These are phyloP conservation scores for Babylonia areolata DNA, from an alignment of 1,140 invertebrate genomes.

Conservation along the genomic window DNA sequence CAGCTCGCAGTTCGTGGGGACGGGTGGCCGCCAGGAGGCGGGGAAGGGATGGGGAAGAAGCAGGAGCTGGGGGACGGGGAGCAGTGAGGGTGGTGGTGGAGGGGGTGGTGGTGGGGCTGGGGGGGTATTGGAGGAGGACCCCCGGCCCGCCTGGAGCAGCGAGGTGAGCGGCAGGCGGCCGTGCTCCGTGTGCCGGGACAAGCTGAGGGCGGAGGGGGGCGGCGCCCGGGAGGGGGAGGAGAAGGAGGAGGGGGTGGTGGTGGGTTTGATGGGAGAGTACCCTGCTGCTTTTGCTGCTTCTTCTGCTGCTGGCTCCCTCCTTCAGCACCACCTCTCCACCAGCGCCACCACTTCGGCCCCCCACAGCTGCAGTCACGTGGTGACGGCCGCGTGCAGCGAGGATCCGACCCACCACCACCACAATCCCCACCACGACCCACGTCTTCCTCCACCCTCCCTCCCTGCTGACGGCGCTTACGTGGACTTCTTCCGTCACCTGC, in stretches of 20 bases:
- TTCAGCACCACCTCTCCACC: no score
- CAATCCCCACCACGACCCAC: no score
- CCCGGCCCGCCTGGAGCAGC: not conserved
- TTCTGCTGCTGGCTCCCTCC: no score
- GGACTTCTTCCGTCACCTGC: slow-evolving; percentile 35
- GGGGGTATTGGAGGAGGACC: not conserved
- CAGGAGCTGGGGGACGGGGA: not conserved
- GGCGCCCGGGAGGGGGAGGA: not conserved
- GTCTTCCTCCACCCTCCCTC: not conserved
- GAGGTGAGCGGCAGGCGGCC: not conserved
- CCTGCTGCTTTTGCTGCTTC: no score
- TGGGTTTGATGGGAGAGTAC: no score
- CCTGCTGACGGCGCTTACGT: slow-evolving; percentile 36
- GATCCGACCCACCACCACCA: not conserved
- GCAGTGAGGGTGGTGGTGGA: not conserved
- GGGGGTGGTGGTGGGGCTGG: no score
- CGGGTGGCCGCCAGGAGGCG: not conserved
- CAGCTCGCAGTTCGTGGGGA: slow-evolving; percentile 45
- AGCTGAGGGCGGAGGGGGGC: not conserved
- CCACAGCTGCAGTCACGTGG: not conserved
- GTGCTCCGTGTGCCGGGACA: not conserved
- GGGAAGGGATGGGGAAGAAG: not conserved
- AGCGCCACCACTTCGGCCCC: not conserved
- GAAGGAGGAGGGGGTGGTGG: no score
- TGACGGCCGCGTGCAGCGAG: not conserved